Percentiles rank a stretch among this genome's conserved stretches.
phyloP scores from a whole-genome alignment of 2,888 invertebrate species.

The Temnothorax unifasciatus region DNA sequence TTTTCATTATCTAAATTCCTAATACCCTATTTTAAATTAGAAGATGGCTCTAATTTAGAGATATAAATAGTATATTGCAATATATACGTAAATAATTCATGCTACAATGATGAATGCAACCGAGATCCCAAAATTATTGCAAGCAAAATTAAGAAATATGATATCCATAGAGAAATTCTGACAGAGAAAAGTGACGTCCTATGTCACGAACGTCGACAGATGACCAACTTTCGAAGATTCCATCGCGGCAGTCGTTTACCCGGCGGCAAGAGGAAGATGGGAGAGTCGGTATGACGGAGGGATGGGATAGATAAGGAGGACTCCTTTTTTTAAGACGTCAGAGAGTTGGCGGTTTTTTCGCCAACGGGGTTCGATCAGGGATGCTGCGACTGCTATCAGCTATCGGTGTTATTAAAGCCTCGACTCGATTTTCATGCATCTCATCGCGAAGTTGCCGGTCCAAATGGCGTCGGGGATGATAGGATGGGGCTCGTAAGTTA shows the following conservation, averaged over 20 bases:
- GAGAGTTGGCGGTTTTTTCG: constrained; percentile 21
- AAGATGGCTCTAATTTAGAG: neutral
- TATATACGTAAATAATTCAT: neutral
- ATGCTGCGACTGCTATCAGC: constrained; percentile 45
- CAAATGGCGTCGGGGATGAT: constrained; percentile 61
- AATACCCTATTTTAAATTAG: neutral
- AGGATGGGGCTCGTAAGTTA: constrained; percentile 62
- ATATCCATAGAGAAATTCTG: neutral
- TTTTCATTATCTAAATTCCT: neutral
- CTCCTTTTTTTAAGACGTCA: constrained; percentile 10
- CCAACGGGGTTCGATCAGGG: constrained; percentile 11
- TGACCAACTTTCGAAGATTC: constrained; percentile 29
- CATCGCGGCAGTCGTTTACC: constrained; percentile 25
- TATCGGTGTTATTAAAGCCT: constrained; percentile 65
- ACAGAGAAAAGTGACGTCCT: neutral
- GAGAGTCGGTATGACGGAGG: neutral
- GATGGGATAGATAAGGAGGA: neutral
- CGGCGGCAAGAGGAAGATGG: neutral
- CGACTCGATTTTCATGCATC: constrained; percentile 61
- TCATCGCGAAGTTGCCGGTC: constrained; percentile 36
- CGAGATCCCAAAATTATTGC: neutral
- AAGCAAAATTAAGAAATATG: neutral
- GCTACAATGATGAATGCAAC: neutral
- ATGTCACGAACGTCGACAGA: neutral
- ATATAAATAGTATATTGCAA: neutral